Evolutionary conservation across 1,140 invertebrate species (phyloP).

Genomic region (Hyphantria cunea): DNA sequence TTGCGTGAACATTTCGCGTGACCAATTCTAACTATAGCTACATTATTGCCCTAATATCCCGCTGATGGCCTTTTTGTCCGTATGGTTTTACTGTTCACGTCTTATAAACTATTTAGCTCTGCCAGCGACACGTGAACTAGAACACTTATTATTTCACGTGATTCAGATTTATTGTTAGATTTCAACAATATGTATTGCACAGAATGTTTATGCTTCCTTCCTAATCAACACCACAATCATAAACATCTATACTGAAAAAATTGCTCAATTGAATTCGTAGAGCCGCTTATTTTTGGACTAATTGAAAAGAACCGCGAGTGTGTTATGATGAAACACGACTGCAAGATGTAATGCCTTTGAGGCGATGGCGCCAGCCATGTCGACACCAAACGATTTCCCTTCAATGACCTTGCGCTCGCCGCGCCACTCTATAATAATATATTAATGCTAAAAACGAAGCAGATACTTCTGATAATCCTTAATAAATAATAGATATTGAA

Average conservation of each 20-base stretch:
- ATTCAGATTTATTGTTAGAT: slow-evolving; percentile 14
- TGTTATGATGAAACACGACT: slow-evolving; percentile 51
- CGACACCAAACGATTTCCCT: slow-evolving; percentile 72
- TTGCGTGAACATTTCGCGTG: slow-evolving; percentile 72
- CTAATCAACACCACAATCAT: slow-evolving; percentile 6
- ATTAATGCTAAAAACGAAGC: slow-evolving; percentile 45
- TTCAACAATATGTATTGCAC: slow-evolving; percentile 8
- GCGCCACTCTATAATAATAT: slow-evolving; percentile 61
- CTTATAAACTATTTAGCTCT: slow-evolving; percentile 11
- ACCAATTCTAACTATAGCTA: slow-evolving; percentile 48
- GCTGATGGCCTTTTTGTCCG: slow-evolving; percentile 60
- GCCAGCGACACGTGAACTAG: slow-evolving; percentile 8
- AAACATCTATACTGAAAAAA: slow-evolving; percentile 7
- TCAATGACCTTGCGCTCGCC: slow-evolving; percentile 71
- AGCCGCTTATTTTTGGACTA: slow-evolving; percentile 38
- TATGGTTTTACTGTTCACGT: slow-evolving; percentile 45
- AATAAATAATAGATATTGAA: slow-evolving; percentile 18
- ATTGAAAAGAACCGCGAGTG: slow-evolving; percentile 44
- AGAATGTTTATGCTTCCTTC: slow-evolving; percentile 20
- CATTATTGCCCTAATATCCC: slow-evolving; percentile 49
- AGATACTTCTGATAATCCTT: slow-evolving; percentile 49
- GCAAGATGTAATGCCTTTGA: slow-evolving; percentile 58
- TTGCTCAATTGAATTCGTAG: slow-evolving; percentile 34
- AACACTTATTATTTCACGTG: slow-evolving; percentile 29
- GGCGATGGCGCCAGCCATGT: slow-evolving; percentile 53